These are phyloP conservation scores for Indri indri DNA, from an alignment of 2,113 vertebrate genomes.

Conservation along the genomic window DNA sequence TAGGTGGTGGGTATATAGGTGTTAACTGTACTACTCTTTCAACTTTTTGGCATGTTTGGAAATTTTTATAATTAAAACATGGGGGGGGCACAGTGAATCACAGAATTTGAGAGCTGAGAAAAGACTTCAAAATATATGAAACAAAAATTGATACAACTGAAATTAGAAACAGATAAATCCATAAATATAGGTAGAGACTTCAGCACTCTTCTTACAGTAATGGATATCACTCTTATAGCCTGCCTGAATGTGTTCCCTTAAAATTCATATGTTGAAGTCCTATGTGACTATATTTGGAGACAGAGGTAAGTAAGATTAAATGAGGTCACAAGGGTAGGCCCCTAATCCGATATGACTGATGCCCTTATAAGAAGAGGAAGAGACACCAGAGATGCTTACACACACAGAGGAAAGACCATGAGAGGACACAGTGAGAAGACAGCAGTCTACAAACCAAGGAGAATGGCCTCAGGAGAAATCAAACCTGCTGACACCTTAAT, in stretches of 20 bases:
- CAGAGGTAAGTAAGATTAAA: not conserved
- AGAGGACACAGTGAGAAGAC: not conserved
- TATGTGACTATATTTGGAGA: not conserved
- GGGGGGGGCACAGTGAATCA: not conserved
- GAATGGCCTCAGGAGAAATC: not conserved
- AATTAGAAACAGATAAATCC: not conserved
- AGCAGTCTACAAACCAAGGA: not conserved
- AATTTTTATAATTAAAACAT: not conserved
- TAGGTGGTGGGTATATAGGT: not conserved
- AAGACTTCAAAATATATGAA: not conserved
- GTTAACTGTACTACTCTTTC: not conserved
- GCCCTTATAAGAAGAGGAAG: not conserved
- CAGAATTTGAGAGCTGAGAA: not conserved
- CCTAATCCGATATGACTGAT: not conserved
- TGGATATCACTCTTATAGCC: not conserved
- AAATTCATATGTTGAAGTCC: not conserved
- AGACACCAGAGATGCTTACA: not conserved
- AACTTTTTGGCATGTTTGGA: not conserved
- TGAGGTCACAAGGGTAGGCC: not conserved
- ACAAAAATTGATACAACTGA: not conserved
- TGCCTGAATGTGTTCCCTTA: not conserved
- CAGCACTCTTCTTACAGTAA: not conserved
- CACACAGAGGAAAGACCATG: not conserved
- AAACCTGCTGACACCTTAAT: not conserved
- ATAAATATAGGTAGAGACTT: not conserved